Percentiles rank a stretch among this genome's conserved stretches.
phyloP scores from a whole-genome alignment of 2,888 invertebrate species.

The Epinotia nisella region DNA sequence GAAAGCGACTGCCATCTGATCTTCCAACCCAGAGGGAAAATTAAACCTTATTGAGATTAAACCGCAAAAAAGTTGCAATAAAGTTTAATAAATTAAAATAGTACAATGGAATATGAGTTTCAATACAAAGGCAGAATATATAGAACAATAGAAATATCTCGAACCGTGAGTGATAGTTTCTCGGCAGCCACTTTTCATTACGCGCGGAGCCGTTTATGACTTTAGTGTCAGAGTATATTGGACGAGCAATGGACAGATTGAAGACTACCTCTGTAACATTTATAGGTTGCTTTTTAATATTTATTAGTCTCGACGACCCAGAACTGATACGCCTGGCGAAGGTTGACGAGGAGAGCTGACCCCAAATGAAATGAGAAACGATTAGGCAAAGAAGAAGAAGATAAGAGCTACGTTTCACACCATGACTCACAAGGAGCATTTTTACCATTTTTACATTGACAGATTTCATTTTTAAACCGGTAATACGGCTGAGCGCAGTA shows the following conservation, averaged over 20 bases:
- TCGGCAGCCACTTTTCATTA: constrained; percentile 29
- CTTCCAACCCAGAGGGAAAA: no score
- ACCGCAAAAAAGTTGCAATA: no score
- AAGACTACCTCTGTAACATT: not conserved
- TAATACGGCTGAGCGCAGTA: no score
- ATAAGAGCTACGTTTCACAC: no score
- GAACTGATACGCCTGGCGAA: not conserved
- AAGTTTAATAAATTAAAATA: no score
- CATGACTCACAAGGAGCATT: no score
- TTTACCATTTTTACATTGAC: no score
- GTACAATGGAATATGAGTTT: no score
- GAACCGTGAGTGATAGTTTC: constrained; percentile 4
- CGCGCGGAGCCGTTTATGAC: constrained; percentile 22
- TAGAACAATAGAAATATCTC: not conserved
- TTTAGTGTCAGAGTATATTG: constrained; percentile 19
- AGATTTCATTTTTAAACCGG: no score
- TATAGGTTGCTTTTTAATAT: not conserved
- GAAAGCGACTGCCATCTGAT: no score
- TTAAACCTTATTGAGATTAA: no score
- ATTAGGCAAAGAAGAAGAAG: no score
- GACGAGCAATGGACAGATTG: constrained; percentile 24
- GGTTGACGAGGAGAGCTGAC: not conserved
- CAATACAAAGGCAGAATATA: not conserved
- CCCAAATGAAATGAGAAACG: not conserved
- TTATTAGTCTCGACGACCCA: not conserved